Evolutionary conservation across 1,140 invertebrate genomes (phyloP), one percentile per base, ranked within the genome.

Genomic region (Octopus sinensis): DNA sequence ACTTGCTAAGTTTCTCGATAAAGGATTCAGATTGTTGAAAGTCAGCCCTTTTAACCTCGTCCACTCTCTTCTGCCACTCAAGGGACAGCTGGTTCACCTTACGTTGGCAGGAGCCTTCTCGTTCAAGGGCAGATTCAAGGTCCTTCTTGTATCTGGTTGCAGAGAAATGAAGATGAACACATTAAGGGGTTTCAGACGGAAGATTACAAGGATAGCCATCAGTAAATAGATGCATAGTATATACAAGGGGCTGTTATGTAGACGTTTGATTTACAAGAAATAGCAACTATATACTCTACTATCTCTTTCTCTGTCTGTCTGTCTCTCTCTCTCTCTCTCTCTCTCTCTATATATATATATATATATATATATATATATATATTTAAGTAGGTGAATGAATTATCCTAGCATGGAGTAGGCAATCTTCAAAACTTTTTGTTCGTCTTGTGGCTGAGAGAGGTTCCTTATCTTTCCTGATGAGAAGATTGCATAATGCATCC

Each of bases 21-120:
- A 91, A 83, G 53, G 89, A 86, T 79, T 91, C 89, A 7, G 89
- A 89, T 79, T 87, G 87, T 76, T 88, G 84, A 81, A 88, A 90
- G 83, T 88, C 86, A 10, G 83, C 80, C 54, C 87, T 85, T 82
- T 90, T 88, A 6, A 87, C 43, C 78, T 88, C 85, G 68, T 90
- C 88, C 80, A 83, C 88, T 54, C 88, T 83, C 79, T 86, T 85
- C 86, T 90, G 89, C 90, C 90, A 91, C 85, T 90, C 89, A 4
- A 90, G 81, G n/a, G 89, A 87, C 75, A 87, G 62, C 84, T 90
- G 88, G 5, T 85, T 84, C 81, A 89, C 89, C 68, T 85, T 82
- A 75, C 86, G 82, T 82, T 90, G 88, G 62, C 89, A 79, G 30
- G 81, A 79, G 12, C 83, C 81, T 82, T 89, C 88, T 76, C 89